Evolutionary conservation across 2,888 invertebrate species (phyloP), one percentile per base, ranked within the genome.

Genomic region (Xestia rhomboidea): DNA sequence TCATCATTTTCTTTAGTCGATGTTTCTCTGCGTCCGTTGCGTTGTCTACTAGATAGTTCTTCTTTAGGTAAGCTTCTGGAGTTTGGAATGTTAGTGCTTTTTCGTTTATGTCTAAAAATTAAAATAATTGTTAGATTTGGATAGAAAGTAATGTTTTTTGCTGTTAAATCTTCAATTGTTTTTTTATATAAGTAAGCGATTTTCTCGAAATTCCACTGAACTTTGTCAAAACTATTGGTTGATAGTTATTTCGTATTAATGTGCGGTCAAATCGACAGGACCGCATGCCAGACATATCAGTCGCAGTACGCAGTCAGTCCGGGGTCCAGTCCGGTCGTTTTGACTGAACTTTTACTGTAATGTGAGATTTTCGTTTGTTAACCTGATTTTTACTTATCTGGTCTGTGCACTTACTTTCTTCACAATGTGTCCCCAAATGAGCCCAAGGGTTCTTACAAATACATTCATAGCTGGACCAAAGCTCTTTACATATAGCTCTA

Each of bases 401-500:
- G 2, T 41, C 18, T 30, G 0, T 27, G n/a, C 15, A 75, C 98
- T 97, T 96, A 99, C 99, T 99, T 90, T 97, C 98, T 96, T 99
- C 99, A 94, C 99, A 99, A 92, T 98, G 98, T 78, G 97, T 97
- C 84, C 99, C 99, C 82, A 98, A 97, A 94, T 99, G 99, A 1
- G 99, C 99, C 98, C 99, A 99, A 62, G 98, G 98, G 94, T 99
- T 99, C 87, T 98, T 98, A 95, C 99, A 99, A 85, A 98, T 98
- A 93, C 99, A 99, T 90, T 98, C 98, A 89, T 99, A 99, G 49
- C 98, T 98, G 81, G 99, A 99, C 99, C 99, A 99, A 0, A 98
- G 96, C 93, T 99, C 99, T 90, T 98, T 98, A 92, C 99, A 99
- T 84, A 97, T 97, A 0, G 99, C 99, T 67, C 98, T 98, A 93